Conservation (phyloP, 2,797 vertebrate genomes). For the Poliocrania exsul region DNA sequence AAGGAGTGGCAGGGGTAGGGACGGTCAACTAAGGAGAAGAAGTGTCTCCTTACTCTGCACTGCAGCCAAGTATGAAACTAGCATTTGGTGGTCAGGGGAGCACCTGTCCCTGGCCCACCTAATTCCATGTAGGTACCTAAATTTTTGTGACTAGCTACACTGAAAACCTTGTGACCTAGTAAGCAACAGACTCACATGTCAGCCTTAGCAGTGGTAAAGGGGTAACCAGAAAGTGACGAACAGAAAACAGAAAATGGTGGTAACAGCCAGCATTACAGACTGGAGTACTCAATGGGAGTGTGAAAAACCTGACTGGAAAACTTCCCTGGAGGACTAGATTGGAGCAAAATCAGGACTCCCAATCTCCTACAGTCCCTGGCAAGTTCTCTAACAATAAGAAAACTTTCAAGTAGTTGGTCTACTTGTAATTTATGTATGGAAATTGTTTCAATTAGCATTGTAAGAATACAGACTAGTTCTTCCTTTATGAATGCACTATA, state of each 20-base stretch:
- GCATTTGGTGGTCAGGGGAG: neutral
- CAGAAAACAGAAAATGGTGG: neutral
- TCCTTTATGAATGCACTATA: neutral
- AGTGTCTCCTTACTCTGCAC: neutral
- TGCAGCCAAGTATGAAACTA: neutral
- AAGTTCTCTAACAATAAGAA: neutral
- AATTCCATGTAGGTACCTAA: neutral
- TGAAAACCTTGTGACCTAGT: neutral
- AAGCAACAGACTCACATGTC: neutral
- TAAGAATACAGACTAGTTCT: neutral
- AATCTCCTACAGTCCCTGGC: neutral
- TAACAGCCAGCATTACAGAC: neutral
- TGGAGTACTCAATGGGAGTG: neutral
- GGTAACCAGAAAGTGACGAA: neutral
- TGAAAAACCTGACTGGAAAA: neutral
- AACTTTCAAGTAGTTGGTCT: neutral
- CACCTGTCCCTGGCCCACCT: fast-evolving
- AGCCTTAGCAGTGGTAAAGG: neutral
- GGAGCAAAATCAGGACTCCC: neutral
- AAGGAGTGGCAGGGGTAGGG: neutral
- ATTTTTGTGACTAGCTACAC: neutral
- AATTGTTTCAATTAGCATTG: neutral
- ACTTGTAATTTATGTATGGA: neutral
- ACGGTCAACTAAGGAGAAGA: neutral
- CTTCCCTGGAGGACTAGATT: neutral